Evolutionary conservation across 2,888 invertebrate species (phyloP), one percentile per base, ranked within the genome.

Genomic region (Ichneumon xanthorius): DNA sequence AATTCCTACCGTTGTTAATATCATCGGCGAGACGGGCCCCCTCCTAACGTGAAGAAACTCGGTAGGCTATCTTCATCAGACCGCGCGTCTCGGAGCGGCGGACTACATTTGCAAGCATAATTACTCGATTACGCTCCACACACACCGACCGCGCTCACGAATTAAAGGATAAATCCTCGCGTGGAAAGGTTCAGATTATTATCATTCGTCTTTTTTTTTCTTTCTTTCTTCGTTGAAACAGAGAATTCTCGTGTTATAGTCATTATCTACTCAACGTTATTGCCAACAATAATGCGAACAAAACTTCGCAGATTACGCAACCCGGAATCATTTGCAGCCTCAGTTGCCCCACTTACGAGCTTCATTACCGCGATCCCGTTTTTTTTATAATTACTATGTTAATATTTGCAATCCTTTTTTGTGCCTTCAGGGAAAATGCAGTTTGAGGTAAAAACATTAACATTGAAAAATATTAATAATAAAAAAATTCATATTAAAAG

Each of bases 1-100:
- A 85, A 85, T 85, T 85, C 82, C 85, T 85, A 85, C 85, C 85
- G 82, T 85, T 85, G 80, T 85, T 85, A 85, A 85, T 85, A 85
- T 82, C 82, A 82, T 85, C 85, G 80, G 71, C 65, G 61, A 33
- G 61, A 30, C 11, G 61, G 30, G 67, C 55, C 16, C 61, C 16
- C 61, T 63, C 33, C 53, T 40, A 82, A 72, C 76, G 72, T 48
- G 45, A 72, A 72, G 61, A 80, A 76, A 80, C 68, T 75, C 70
- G 58, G 78, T 45, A 30, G 82, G 85, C 82, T 77, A 82, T 85
- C 82, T 85, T 85, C 85, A 85, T 85, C 85, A 80, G 75, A 70
- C 58, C 14, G 50, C 63, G 61, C 45, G 33, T 73, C 45, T 65
- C n/a, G 61, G 45, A 67, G 76, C 76, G 55, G 16, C 61, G 33